Evolutionary conservation across 1,140 invertebrate genomes (phyloP).

Genomic region (Magallana gigas): DNA sequence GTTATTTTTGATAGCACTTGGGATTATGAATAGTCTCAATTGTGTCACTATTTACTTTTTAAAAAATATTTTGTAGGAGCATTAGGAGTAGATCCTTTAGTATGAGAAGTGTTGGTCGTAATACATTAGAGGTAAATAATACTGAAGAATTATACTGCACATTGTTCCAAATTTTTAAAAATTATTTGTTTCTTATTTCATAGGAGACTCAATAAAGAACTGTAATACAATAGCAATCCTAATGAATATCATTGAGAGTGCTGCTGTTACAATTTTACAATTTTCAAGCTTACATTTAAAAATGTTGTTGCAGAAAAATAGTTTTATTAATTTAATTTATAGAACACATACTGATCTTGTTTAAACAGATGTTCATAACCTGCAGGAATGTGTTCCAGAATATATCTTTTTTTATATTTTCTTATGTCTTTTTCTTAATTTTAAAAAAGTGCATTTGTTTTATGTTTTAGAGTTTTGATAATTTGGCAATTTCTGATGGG

Average conservation of each 20-base stretch:
- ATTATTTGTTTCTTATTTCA: neutral
- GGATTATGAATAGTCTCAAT: neutral
- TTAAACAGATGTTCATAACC: too few species aligned
- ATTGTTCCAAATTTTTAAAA: neutral
- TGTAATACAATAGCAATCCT: neutral
- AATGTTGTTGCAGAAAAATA: too few species aligned
- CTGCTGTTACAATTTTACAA: neutral
- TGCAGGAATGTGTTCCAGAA: neutral
- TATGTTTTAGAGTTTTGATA: conserved; percentile 74
- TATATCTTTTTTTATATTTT: neutral
- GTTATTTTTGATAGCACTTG: neutral
- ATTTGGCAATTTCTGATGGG: conserved; percentile 66
- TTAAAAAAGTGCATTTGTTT: too few species aligned
- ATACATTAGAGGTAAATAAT: conserved; percentile 77
- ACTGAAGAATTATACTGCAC: neutral
- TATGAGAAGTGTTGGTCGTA: conserved; percentile 82
- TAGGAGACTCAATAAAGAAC: neutral
- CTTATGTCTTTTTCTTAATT: too few species aligned
- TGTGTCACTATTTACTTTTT: neutral
- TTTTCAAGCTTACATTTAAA: too few species aligned
- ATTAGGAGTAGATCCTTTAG: conserved; percentile 82
- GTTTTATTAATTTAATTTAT: too few species aligned
- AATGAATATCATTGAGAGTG: neutral
- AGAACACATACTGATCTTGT: too few species aligned
- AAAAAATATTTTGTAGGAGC: conserved; percentile 81